Evolutionary conservation across 2,888 invertebrate species (phyloP), one percentile per base, ranked within the genome.

Genomic region (Nemoura dubitans): DNA sequence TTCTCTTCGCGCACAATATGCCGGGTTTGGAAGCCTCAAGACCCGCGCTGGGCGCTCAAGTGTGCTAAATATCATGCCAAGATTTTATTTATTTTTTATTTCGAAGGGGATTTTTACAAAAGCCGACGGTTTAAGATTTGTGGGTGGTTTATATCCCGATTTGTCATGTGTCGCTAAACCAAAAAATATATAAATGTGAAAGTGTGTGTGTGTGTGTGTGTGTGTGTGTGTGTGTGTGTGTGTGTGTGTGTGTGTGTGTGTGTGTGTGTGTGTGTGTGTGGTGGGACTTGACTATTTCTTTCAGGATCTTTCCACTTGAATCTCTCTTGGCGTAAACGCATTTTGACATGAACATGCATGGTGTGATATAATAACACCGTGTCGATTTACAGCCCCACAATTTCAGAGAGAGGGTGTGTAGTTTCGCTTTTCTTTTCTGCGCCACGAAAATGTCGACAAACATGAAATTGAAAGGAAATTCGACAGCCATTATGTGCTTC

Each of bases 51-150:
- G 21, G 59, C 30, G n/a, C 28, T 80, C 80, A 6, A 81, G 6
- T 30, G 28, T 81, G 14, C 30, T 81, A 81, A 81, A 30, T 81
- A 81, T 30, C 81, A 81, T n/a, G 81, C 81, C 81, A 81, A 59
- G 59, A 59, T 59, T 59, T 59, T 59, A 59, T 59, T 59, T 59
- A 59, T 59, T 59, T 59, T 59, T 59, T 59, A 59, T 59, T 21
- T 59, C 59, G 59, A 59, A 59, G 21, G 59, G 59, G 59, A 59
- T 59, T 59, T 36, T 59, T 21, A 59, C 59, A 59, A 59, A 36
- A 59, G 59, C 59, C 59, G 59, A 14, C 6, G 81, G 81, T 10
- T 81, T 81, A 28, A 30, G 30, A 81, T 81, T 81, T 81, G 81
- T 30, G 81, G 28, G 3, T 5, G 81, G 28, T 29, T 81, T 78